Evolutionary conservation across 2,113 vertebrate genomes (phyloP).

Genomic region (Chunga burmeisteri): DNA sequence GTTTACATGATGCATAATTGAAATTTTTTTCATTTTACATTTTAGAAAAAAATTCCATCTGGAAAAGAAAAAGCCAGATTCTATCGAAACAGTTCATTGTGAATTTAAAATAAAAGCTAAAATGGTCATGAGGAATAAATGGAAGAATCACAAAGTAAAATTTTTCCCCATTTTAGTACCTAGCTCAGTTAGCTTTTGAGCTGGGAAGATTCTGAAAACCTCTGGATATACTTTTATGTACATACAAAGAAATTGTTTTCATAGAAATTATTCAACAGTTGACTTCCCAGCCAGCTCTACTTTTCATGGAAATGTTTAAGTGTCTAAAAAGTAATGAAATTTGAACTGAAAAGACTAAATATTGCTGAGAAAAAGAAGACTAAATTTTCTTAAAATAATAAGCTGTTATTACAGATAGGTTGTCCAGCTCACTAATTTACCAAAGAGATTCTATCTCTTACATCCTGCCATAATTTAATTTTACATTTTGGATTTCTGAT

Average conservation of each 20-base stretch:
- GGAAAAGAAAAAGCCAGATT: not conserved
- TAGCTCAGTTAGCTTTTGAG: not conserved
- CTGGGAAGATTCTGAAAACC: not conserved
- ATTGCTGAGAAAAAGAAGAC: not conserved
- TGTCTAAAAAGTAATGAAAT: not conserved
- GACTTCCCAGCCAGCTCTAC: not conserved
- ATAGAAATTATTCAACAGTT: not conserved
- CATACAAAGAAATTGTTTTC: not conserved
- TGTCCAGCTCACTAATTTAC: not conserved
- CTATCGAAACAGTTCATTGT: accelerated
- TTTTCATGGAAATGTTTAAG: not conserved
- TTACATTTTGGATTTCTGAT: not conserved
- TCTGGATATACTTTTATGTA: not conserved
- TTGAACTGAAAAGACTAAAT: not conserved
- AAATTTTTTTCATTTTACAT: not conserved
- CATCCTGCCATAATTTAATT: not conserved
- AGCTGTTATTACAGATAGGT: not conserved
- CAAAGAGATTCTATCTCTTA: not conserved
- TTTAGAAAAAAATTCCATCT: not conserved
- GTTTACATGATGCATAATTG: not conserved
- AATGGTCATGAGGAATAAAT: not conserved
- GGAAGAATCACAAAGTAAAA: not conserved
- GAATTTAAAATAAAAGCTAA: not conserved
- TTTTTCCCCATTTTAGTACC: not conserved
- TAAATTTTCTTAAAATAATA: not conserved